A percentile compares a stretch with the other conserved stretches of the same genome.
Evolutionary conservation across 1,140 invertebrate genomes (phyloP).

Genomic region (Phymorhynchus buccinoides): DNA sequence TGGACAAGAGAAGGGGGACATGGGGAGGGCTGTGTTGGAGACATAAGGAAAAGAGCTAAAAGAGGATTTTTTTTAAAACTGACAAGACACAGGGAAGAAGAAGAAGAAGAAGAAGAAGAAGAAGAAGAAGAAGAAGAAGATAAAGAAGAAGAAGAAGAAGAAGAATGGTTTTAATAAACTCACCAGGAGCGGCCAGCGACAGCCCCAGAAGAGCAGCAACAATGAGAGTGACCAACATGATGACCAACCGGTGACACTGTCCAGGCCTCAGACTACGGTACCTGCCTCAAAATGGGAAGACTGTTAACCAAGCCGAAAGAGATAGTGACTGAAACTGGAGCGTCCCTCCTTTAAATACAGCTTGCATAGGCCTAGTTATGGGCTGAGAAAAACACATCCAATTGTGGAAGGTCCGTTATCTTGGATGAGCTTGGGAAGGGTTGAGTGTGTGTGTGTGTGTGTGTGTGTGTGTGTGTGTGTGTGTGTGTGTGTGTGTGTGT

Average conservation of each 20-base stretch:
- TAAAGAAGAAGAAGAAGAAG: background rate
- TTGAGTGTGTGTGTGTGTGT: background rate
- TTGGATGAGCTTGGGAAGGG: background rate
- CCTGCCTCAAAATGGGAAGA: too few species aligned
- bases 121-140: background rate
- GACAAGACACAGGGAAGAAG: background rate
- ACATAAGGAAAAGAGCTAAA: too few species aligned
- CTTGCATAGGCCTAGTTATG: background rate
- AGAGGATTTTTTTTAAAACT: background rate
- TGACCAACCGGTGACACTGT: background rate
- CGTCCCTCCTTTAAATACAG: background rate
- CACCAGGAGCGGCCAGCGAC: slow-evolving; percentile 15
- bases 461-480: too few species aligned
- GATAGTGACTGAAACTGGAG: background rate
- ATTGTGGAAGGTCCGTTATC: background rate
- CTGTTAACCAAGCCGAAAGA: too few species aligned
- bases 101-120: background rate
- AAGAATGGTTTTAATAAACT: background rate
- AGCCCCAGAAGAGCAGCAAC: slow-evolving; percentile 4
- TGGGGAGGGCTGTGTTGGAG: too few species aligned
- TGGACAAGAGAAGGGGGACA: too few species aligned
- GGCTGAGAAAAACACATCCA: background rate
- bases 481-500: background rate
- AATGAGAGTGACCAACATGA: slow-evolving; percentile 22
- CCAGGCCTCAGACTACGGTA: background rate